phyloP scores from a whole-genome alignment of 2,888 invertebrate species.

The Caenorhabditis imperialis region DNA sequence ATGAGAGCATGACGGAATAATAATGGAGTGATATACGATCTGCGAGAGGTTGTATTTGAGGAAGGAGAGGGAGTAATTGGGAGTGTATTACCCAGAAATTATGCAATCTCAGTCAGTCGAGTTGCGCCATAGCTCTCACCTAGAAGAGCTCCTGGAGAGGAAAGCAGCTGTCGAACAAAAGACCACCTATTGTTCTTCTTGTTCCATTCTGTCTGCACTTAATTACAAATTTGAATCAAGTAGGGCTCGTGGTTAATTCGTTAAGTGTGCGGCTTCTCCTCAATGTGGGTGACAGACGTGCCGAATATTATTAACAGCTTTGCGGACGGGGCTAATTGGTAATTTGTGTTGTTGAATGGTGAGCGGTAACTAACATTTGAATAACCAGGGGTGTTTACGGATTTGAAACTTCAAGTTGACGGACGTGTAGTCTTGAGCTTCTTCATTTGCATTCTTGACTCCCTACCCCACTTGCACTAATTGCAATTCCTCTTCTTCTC shows the following conservation, averaged over 20 bases:
- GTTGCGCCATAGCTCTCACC: slow-evolving; percentile 42
- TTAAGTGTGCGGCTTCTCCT: slow-evolving; percentile 36
- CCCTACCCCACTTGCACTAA: no score
- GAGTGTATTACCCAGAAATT: slow-evolving; percentile 47
- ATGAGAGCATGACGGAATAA: slow-evolving; percentile 29
- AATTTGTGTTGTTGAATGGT: slow-evolving; percentile 9
- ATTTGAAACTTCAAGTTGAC: no score
- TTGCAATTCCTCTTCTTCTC: no score
- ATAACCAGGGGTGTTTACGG: no score
- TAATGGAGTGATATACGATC: slow-evolving; percentile 44
- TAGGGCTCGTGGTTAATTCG: slow-evolving; percentile 50
- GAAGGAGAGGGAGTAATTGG: slow-evolving; percentile 34
- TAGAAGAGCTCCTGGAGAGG: slow-evolving; percentile 12
- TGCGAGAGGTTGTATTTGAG: slow-evolving; percentile 31
- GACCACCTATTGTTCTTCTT: slow-evolving; percentile 46
- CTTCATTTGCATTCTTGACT: no score
- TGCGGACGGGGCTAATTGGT: slow-evolving; percentile 28
- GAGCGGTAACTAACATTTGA: neutral
- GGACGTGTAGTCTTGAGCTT: no score
- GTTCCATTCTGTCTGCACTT: slow-evolving; percentile 14
- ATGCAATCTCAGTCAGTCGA: slow-evolving; percentile 33
- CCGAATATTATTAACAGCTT: slow-evolving; percentile 50
- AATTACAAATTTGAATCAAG: slow-evolving; percentile 59
- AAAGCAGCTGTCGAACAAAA: slow-evolving; percentile 35
- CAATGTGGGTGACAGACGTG: slow-evolving; percentile 38